Base-by-base conservation (phyloP, 1,140 invertebrate genomes). In the Theocolax elegans region DNA sequence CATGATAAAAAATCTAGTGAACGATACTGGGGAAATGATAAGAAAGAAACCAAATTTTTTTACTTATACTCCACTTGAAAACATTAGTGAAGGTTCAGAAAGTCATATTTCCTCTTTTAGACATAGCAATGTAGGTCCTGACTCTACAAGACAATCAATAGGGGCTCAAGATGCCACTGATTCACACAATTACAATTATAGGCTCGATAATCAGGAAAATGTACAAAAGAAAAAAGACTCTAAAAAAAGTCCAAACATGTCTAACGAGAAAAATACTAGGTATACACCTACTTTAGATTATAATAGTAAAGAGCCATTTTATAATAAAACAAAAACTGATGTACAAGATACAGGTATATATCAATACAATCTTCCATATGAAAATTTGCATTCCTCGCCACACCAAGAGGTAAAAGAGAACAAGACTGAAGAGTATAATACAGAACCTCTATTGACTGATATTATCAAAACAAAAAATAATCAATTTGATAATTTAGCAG, bases 41-140 rank as follows among this genome's bases (percentile, higher is more conserved):
- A 79, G 72, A 54, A 83, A 79, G 62, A 82, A 79, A 15, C 77
- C 74, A 31, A 79, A 68, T 70, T 67, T 73, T 7, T 81, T 82
- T 62, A 77, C 75, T 7, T 73, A 75, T 7, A 76, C 73, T 40
- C 60, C 74, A 23, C 76, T 86, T 9, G 83, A 85, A 59, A 85
- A 86, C 60, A 86, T 86, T 51, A 82, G 77, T 25, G 84, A 86
- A 66, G 83, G 82, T 35, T 76, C 81, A 3, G 83, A 84, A 53
- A 85, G 83, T 76, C 81, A 85, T 58, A 72, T 83, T 21, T 84
- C 83, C 0, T 83, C 81, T n/a, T 73, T 75, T 35, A 78, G 81
- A 63, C 80, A 82, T 70, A 76, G 71, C 35, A 78, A 81, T 67
- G 76, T 78, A 2, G 60, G 66, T 58, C 59, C 67, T n/a, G 75